Percentiles rank a stretch among this genome's conserved stretches.
Evolutionary conservation across 2,888 invertebrate genomes (phyloP).

Genomic region (Drosophila infuscata): DNA sequence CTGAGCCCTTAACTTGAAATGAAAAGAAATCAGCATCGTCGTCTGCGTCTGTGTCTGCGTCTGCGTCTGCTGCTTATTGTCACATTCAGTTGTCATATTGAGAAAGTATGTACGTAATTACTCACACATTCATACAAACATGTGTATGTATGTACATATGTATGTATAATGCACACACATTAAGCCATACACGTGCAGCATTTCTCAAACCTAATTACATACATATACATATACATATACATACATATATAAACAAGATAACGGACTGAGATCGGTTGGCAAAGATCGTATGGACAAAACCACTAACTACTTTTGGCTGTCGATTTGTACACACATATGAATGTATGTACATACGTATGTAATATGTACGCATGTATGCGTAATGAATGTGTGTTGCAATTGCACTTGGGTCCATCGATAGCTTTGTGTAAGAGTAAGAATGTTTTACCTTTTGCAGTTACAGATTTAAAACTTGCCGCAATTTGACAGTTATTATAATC

Average conservation of each 20-base stretch:
- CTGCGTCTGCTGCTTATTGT: slow-evolving; percentile 33
- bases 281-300: slow-evolving; percentile 20
- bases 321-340: not conserved
- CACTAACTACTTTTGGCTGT: slow-evolving; percentile 20
- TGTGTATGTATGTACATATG: not conserved
- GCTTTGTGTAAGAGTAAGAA: slow-evolving; percentile 4
- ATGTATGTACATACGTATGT: not conserved
- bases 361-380: not conserved
- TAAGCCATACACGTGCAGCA: slow-evolving; percentile 12
- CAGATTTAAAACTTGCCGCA: not conserved
- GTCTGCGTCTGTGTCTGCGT: slow-evolving; percentile 3
- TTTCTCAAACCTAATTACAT: slow-evolving; percentile 6
- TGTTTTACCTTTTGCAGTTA: slow-evolving; percentile 7
- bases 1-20: slow-evolving; percentile 44
- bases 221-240: not conserved
- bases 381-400: not conserved
- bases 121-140: not conserved
- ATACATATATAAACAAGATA: not conserved
- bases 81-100: slow-evolving; percentile 42
- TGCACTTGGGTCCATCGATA: not conserved
- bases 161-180: not conserved
- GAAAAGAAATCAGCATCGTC: slow-evolving; percentile 44
- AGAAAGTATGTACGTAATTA: slow-evolving; percentile 32
- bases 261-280: slow-evolving; percentile 15
- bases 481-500: not conserved